Evolutionary conservation across 2,888 invertebrate species (phyloP).

Genomic region (Scaptomyza reducta): DNA sequence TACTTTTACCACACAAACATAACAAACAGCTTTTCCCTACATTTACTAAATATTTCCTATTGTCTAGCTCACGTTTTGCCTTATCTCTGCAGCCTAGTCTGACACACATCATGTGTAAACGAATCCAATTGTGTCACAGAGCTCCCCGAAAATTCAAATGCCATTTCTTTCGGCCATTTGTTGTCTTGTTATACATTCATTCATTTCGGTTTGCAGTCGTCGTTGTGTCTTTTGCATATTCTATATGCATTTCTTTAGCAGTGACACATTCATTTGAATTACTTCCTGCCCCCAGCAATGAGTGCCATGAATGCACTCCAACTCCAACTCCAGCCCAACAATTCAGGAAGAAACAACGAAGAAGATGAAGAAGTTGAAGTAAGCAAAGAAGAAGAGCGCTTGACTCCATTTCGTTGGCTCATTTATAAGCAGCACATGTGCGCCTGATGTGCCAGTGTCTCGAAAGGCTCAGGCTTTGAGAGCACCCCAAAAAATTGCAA

Average conservation of each 20-base stretch:
- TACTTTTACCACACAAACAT: background rate
- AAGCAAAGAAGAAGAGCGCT: slow-evolving; percentile 25
- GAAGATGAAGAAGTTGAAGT: slow-evolving; percentile 9
- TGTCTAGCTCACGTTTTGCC: slow-evolving; percentile 28
- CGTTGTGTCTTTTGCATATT: slow-evolving; percentile 42
- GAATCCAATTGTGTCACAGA: slow-evolving; percentile 31
- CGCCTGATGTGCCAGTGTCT: slow-evolving; percentile 58
- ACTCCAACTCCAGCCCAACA: background rate
- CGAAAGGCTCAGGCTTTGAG: slow-evolving; percentile 47
- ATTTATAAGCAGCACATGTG: slow-evolving; percentile 73
- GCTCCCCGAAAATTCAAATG: slow-evolving; percentile 19
- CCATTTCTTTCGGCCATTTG: slow-evolving; percentile 45
- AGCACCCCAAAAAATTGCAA: slow-evolving; percentile 20
- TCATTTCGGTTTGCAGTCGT: slow-evolving; percentile 12
- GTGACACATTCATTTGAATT: slow-evolving; percentile 71
- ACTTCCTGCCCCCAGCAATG: slow-evolving; percentile 61
- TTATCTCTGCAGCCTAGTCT: slow-evolving; percentile 18
- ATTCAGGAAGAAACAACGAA: slow-evolving; percentile 21
- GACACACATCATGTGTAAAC: background rate
- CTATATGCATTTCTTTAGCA: slow-evolving; percentile 51
- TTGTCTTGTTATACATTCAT: slow-evolving; percentile 40
- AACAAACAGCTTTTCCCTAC: slow-evolving; percentile 17
- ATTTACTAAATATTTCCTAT: slow-evolving; percentile 28
- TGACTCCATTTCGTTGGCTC: slow-evolving; percentile 59
- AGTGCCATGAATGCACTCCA: slow-evolving; percentile 14